These are phyloP conservation scores for Arbacia lixula DNA, from an alignment of 53 echinoderm and acorn worm genomes.

Conservation along the genomic window DNA sequence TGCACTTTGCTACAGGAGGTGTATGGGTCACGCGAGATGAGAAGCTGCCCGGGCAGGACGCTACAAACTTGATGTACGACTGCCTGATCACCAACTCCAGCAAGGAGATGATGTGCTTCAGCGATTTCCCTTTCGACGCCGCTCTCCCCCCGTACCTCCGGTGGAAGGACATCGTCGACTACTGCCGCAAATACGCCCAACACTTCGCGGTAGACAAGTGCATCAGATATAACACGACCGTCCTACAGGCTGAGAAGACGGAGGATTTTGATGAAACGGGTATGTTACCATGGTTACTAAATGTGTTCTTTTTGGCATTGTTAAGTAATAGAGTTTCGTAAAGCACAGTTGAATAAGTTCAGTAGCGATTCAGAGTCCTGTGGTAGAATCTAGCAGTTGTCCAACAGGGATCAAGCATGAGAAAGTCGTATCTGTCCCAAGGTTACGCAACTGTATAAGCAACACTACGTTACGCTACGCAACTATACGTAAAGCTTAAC, in stretches of 20 bases:
- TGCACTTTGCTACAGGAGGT: too few species aligned
- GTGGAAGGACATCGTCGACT: constrained; percentile 43
- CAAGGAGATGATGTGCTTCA: constrained; percentile 84
- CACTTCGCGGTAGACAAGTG: constrained; percentile 62
- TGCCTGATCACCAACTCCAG: constrained; percentile 81
- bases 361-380: too few species aligned
- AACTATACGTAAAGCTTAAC: too few species aligned
- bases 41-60: constrained; percentile 58
- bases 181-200: constrained; percentile 35
- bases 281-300: too few species aligned
- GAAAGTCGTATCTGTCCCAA: too few species aligned
- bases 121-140: constrained; percentile 74
- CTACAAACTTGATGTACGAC: constrained; percentile 69
- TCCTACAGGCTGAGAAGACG: constrained; percentile 51
- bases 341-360: too few species aligned
- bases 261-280: constrained; percentile 68
- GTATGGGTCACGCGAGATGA: constrained; percentile 69
- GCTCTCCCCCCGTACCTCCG: constrained; percentile 67
- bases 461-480: too few species aligned
- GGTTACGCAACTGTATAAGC: too few species aligned
- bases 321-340: too few species aligned
- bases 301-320: too few species aligned
- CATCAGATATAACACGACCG: constrained; percentile 66
- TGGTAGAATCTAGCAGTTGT: too few species aligned
- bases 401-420: too few species aligned